Evolutionary conservation across 2,113 vertebrate genomes (phyloP).

Genomic region (Lathamus discolor): DNA sequence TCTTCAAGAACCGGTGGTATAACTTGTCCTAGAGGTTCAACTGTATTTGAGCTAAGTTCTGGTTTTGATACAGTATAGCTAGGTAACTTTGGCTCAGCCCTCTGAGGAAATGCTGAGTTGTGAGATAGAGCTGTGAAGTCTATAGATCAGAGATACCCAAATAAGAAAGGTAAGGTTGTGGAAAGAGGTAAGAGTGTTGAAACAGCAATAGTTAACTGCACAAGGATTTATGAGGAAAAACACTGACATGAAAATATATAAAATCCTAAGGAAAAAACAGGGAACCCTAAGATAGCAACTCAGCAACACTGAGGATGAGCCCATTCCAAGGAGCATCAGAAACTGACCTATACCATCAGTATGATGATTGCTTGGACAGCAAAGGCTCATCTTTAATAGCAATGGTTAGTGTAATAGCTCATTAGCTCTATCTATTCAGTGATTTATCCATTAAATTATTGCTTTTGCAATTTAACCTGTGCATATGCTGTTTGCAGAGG

Average conservation of each 20-base stretch:
- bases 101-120: background rate
- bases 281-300: background rate
- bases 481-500: background rate
- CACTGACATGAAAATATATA: background rate
- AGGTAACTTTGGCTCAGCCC: background rate
- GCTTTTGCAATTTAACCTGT: background rate
- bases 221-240: background rate
- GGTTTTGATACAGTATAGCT: background rate
- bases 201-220: background rate
- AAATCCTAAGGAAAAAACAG: background rate
- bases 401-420: background rate
- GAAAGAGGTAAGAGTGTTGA: background rate
- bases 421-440: background rate
- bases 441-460: background rate
- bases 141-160: background rate
- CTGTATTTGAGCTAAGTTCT: background rate
- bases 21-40: background rate
- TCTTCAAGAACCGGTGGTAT: background rate
- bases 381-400: background rate
- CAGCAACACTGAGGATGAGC: background rate
- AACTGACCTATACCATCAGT: background rate
- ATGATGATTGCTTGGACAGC: background rate
- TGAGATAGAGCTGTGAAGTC: background rate
- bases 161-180: background rate
- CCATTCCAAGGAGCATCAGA: background rate